These are phyloP conservation scores for Drosophila hawaiiensis DNA, from an alignment of 2,888 invertebrate species.

Conservation along the genomic window DNA sequence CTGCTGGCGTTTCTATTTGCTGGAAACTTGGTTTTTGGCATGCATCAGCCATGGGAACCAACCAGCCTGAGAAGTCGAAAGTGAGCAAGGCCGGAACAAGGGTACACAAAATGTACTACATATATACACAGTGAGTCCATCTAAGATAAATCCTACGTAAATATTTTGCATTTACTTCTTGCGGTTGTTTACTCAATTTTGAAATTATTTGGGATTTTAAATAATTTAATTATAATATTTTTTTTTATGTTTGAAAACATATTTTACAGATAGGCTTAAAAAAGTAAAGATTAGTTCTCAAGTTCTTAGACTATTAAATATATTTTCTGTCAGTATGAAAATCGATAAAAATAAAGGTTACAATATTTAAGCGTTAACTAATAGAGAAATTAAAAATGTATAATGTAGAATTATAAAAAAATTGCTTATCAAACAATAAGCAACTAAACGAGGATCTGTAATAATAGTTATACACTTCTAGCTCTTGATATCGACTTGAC, in stretches of 20 bases:
- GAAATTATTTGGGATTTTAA: neutral
- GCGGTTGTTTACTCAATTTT: neutral
- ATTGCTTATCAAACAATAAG: neutral
- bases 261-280: neutral
- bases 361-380: neutral
- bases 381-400: neutral
- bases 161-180: neutral
- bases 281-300: neutral
- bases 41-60: constrained; percentile 25
- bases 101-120: constrained; percentile 2
- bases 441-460: neutral
- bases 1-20: constrained; percentile 45
- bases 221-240: neutral
- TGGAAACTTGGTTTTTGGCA: constrained; percentile 23
- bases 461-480: neutral
- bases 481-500: neutral
- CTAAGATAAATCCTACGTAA: neutral
- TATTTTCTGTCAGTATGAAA: neutral
- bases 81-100: constrained; percentile 38
- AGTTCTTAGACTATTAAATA: neutral
- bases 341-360: neutral
- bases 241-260: neutral
- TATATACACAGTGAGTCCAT: neutral
- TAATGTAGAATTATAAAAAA: neutral
- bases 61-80: constrained; percentile 61